Percentiles rank a stretch among this genome's conserved stretches.
phyloP scores from a whole-genome alignment of 2,797 vertebrate genomes.

The Melanotaenia nigrans region DNA sequence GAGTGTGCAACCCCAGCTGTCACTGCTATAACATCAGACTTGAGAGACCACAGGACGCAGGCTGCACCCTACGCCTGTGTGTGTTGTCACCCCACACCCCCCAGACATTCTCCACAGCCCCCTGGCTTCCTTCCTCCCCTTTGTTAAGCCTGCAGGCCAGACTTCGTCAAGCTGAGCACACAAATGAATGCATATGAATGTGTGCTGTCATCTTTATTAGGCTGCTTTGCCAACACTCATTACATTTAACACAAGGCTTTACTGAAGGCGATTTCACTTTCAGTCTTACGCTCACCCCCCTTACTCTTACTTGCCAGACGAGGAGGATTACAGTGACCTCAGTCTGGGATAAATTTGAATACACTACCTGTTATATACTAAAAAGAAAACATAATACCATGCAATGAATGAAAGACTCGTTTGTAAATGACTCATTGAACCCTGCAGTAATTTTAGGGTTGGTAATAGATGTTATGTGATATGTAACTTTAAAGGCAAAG shows the following conservation, averaged over 20 bases:
- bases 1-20: conserved; percentile 81
- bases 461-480: conserved; percentile 35
- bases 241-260: conserved; percentile 75
- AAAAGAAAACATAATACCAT: conserved; percentile 40
- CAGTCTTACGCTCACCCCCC: conserved; percentile 31
- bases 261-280: conserved; percentile 67
- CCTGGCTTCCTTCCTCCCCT: conserved; percentile 83
- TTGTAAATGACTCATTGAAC: conserved; percentile 27
- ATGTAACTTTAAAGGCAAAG: conserved; percentile 18
- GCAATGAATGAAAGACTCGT: conserved; percentile 21
- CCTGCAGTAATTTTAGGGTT: conserved; percentile 13
- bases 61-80: conserved; percentile 52
- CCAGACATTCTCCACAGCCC: conserved; percentile 68
- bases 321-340: conserved; percentile 57
- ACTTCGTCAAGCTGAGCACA: conserved; percentile 86
- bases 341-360: conserved; percentile 60
- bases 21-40: conserved; percentile 72
- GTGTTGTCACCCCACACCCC: conserved; percentile 63
- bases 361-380: conserved; percentile 65
- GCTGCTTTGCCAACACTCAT: conserved; percentile 75
- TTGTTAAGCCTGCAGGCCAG: conserved; percentile 80
- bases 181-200: conserved; percentile 85
- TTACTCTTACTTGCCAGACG: conserved; percentile 59
- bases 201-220: conserved; percentile 82
- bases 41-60: conserved; percentile 67